Evolutionary conservation across 1,140 invertebrate species (phyloP).

Genomic region (Orchesella cincta): DNA sequence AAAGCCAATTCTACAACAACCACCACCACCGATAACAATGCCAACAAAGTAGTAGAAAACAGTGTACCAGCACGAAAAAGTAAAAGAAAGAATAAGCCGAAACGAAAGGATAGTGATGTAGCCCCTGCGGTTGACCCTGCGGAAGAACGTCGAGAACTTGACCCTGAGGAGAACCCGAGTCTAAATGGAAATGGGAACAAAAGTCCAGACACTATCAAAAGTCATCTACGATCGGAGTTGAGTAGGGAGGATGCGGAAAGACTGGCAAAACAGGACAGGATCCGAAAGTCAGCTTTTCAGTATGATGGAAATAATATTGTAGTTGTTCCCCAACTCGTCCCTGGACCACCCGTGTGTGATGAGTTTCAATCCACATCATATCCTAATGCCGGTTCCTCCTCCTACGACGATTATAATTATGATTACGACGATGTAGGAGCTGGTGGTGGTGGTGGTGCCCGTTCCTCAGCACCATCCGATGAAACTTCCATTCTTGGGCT

Average conservation of each 20-base stretch:
- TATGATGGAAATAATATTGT: constrained; percentile 23
- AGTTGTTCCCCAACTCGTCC: no score
- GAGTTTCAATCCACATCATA: not conserved
- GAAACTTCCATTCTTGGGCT: not conserved
- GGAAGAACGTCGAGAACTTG: constrained; percentile 1
- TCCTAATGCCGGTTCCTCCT: not conserved
- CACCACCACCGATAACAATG: not conserved
- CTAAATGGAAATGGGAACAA: not conserved
- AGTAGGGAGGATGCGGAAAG: not conserved
- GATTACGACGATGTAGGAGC: constrained; percentile 36
- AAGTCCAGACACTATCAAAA: not conserved
- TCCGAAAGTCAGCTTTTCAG: not conserved
- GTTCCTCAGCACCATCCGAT: not conserved
- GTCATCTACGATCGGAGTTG: not conserved
- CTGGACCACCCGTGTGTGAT: not conserved
- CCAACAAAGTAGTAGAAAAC: not conserved
- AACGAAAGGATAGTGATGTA: not conserved
- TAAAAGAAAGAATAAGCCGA: constrained; percentile 12
- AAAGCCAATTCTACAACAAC: not conserved
- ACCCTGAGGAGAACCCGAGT: not conserved
- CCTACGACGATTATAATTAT: constrained; percentile 3
- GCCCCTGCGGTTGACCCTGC: not conserved
- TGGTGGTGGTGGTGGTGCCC: not conserved
- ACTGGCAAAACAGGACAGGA: not conserved
- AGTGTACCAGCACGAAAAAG: not conserved